These are phyloP conservation scores for Calephelis nemesis DNA, from an alignment of 1,140 invertebrate genomes.

Conservation along the genomic window DNA sequence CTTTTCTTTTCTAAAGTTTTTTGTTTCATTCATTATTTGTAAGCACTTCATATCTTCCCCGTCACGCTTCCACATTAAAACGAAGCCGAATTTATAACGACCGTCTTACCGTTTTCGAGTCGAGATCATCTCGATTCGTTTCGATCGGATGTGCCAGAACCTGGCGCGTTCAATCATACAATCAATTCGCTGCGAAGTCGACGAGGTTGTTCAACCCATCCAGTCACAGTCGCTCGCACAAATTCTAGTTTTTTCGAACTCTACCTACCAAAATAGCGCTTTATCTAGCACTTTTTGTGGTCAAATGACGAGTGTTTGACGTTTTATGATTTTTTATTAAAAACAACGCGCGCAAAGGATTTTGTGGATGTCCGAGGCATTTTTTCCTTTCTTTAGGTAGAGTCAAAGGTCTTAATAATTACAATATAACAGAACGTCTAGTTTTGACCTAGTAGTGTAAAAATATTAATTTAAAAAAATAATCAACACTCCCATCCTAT, in stretches of 20 bases:
- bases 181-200: conserved; percentile 47
- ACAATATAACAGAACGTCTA: too few species aligned
- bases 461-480: too few species aligned
- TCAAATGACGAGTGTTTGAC: not conserved
- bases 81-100: conserved; percentile 20
- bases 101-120: conserved; percentile 30
- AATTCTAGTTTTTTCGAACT: conserved; percentile 1
- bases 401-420: too few species aligned
- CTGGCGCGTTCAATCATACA: conserved; percentile 38
- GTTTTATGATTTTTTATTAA: not conserved
- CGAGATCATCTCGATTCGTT: conserved; percentile 41
- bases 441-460: too few species aligned
- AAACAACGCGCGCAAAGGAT: not conserved
- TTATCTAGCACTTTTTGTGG: not conserved
- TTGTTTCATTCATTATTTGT: not conserved
- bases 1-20: not conserved
- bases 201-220: conserved; percentile 38
- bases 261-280: conserved; percentile 17
- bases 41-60: not conserved
- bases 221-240: conserved; percentile 12
- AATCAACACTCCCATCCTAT: too few species aligned
- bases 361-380: too few species aligned
- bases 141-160: conserved; percentile 40
- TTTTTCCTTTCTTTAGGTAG: too few species aligned
- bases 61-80: not conserved